These are phyloP conservation scores for Zootoca vivipara DNA, from an alignment of 2,113 vertebrate species.

Conservation along the genomic window DNA sequence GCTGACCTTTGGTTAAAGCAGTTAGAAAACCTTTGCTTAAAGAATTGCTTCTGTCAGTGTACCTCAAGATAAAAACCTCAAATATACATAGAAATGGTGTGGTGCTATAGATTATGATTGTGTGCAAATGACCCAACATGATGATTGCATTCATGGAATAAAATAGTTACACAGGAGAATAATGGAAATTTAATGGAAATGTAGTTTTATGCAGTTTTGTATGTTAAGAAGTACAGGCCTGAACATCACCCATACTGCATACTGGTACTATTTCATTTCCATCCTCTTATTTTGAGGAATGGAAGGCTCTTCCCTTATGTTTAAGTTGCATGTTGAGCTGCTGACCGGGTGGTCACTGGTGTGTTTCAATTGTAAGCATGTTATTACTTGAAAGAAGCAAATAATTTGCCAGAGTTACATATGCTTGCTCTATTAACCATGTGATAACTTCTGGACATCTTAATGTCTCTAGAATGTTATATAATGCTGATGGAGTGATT, in stretches of 20 bases:
- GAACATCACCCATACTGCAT: neutral
- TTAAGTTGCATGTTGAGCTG: neutral
- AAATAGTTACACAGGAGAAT: conserved; percentile 1
- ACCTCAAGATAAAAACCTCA: neutral
- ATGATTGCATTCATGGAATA: conserved; percentile 34
- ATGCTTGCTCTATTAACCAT: neutral
- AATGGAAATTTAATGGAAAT: conserved; percentile 43
- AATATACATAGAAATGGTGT: fast-evolving
- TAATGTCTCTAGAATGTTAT: conserved; percentile 53
- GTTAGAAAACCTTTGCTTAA: neutral
- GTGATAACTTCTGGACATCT: conserved; percentile 44
- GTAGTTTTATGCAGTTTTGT: neutral
- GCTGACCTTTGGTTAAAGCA: neutral
- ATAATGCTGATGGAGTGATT: conserved; percentile 64
- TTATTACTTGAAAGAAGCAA: conserved; percentile 26
- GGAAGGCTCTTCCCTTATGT: neutral
- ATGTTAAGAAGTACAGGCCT: neutral
- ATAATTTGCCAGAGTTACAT: conserved; percentile 36
- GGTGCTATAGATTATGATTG: neutral
- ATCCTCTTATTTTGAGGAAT: neutral
- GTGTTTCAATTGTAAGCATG: conserved; percentile 33
- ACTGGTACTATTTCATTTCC: neutral
- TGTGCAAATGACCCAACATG: conserved; percentile 28
- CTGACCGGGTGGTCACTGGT: neutral
- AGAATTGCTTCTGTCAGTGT: fast-evolving